A percentile compares a stretch with the other conserved stretches of the same genome.
phyloP scores from a whole-genome alignment of 2,113 vertebrate species.

The Seriola dumerili region DNA sequence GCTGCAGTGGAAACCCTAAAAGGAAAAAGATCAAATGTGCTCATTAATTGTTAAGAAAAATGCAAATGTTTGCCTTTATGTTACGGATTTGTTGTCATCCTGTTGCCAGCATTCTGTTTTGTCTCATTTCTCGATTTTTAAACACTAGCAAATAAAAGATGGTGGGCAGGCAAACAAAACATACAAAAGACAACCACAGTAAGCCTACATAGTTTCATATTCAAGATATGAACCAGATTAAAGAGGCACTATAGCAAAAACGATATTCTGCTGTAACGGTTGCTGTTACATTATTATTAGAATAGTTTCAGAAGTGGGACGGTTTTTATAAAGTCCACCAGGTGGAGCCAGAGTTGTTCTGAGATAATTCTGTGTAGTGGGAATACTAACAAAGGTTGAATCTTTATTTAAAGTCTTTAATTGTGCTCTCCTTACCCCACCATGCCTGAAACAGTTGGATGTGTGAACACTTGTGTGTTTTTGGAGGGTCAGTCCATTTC shows the following conservation, averaged over 20 bases:
- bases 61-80: no score
- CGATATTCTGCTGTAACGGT: neutral
- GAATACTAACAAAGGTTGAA: neutral
- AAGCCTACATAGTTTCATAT: neutral
- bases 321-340: constrained; percentile 24
- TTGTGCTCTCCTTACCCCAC: neutral
- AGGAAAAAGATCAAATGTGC: neutral
- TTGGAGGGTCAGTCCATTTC: neutral
- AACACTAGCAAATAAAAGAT: neutral
- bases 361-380: neutral
- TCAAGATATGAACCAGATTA: neutral
- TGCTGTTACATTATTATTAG: neutral
- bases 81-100: no score
- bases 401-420: neutral
- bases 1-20: neutral
- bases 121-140: neutral
- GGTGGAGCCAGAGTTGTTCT: constrained; percentile 35
- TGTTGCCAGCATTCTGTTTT: no score
- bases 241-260: no score
- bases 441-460: neutral
- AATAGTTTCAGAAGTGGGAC: neutral
- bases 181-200: neutral
- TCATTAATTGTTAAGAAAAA: no score
- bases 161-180: neutral
- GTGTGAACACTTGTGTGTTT: neutral